Percentiles rank a stretch among this genome's conserved stretches.
Evolutionary conservation across 2,113 vertebrate genomes (phyloP).

Genomic region (Pterocles gutturalis): DNA sequence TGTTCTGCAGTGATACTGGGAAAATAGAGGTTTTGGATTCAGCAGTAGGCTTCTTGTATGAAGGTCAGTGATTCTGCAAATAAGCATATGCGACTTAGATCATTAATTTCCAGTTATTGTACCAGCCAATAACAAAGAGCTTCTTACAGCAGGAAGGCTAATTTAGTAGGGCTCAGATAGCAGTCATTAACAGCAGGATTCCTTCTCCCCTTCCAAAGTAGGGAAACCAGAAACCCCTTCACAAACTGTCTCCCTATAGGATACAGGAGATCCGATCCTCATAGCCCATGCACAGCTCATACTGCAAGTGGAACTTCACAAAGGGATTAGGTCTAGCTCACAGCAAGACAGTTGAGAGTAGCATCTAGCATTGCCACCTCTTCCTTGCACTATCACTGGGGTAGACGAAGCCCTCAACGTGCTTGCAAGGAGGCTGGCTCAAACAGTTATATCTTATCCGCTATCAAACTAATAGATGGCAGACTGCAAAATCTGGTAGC

Average conservation of each 20-base stretch:
- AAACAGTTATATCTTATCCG: neutral
- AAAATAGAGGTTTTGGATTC: neutral
- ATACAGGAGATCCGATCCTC: neutral
- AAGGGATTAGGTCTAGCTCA: neutral
- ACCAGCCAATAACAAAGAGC: neutral
- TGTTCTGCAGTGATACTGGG: neutral
- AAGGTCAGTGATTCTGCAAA: neutral
- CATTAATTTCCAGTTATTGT: neutral
- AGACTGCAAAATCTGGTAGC: neutral
- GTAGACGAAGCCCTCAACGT: neutral
- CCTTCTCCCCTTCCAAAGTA: neutral
- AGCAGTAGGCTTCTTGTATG: neutral
- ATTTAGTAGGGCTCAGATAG: conserved; percentile 35
- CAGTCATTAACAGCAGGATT: neutral
- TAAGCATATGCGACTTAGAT: neutral
- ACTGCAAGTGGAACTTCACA: neutral
- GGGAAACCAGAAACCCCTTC: conserved; percentile 7
- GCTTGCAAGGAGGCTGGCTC: neutral
- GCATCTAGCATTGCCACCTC: neutral
- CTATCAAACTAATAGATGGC: neutral
- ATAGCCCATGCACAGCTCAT: neutral
- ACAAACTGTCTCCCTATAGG: neutral
- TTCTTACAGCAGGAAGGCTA: neutral
- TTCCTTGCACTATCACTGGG: neutral
- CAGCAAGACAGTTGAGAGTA: neutral